Percentiles rank a stretch among this genome's conserved stretches.
These are phyloP conservation scores for Myopa testacea DNA, from an alignment of 2,888 invertebrate genomes.

Conservation along the genomic window DNA sequence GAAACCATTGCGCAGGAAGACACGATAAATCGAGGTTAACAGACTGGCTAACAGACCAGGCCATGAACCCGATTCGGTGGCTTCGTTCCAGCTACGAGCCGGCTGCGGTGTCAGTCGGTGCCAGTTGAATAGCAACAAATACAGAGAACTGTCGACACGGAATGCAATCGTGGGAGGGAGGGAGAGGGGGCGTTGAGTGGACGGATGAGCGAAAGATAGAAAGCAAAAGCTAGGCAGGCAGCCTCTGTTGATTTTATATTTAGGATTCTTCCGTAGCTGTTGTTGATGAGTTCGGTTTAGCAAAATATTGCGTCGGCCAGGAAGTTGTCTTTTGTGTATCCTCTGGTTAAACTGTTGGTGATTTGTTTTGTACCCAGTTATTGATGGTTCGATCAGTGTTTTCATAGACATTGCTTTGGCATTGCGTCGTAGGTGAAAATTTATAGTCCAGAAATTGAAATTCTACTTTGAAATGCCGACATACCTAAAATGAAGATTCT, in stretches of 20 bases:
- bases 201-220: not conserved
- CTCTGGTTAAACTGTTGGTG: not conserved
- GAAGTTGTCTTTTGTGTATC: no score
- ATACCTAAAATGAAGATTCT: no score
- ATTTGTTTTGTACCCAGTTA: not conserved
- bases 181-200: no score
- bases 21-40: not conserved
- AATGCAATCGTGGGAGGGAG: not conserved
- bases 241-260: conserved; percentile 2
- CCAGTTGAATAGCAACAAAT: not conserved
- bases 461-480: no score
- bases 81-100: not conserved
- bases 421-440: no score
- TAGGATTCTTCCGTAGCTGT: not conserved
- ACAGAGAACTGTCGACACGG: not conserved
- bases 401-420: no score
- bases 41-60: not conserved
- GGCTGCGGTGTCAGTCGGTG: not conserved
- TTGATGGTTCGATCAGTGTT: not conserved
- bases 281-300: not conserved
- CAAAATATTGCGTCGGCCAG: not conserved
- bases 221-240: not conserved
- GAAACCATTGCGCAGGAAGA: not conserved
- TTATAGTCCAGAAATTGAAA: no score
- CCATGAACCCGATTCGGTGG: not conserved